Conservation (phyloP, 2,113 vertebrate genomes). For the Phylloscopus whistleri region DNA sequence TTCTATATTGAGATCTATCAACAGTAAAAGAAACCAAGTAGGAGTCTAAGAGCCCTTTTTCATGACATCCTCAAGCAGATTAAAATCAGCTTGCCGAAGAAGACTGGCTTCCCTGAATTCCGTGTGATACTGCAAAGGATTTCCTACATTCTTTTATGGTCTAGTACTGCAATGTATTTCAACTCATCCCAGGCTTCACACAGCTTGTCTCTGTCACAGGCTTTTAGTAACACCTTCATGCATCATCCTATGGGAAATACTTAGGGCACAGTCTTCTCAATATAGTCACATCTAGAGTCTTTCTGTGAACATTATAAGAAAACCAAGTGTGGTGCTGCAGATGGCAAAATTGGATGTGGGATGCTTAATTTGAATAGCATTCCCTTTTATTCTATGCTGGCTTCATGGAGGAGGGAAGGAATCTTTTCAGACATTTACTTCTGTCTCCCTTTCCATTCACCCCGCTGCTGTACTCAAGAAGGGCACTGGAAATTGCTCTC, state of each 20-base stretch:
- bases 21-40: not conserved
- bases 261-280: not conserved
- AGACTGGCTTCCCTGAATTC: not conserved
- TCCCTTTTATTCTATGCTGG: not conserved
- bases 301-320: not conserved
- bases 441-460: not conserved
- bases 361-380: not conserved
- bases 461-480: not conserved
- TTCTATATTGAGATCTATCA: not conserved
- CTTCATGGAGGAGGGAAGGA: not conserved
- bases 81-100: not conserved
- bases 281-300: not conserved
- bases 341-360: not conserved
- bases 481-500: not conserved
- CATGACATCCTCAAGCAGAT: not conserved
- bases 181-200: not conserved
- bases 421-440: not conserved
- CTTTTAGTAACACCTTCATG: conserved; percentile 21
- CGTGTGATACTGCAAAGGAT: not conserved
- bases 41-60: not conserved
- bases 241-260: not conserved
- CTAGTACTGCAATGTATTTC: not conserved
- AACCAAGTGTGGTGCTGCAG: not conserved
- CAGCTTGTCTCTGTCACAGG: not conserved
- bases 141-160: not conserved